These are phyloP conservation scores for Xerus rutilus DNA, from an alignment of 2,797 vertebrate genomes.

Conservation along the genomic window DNA sequence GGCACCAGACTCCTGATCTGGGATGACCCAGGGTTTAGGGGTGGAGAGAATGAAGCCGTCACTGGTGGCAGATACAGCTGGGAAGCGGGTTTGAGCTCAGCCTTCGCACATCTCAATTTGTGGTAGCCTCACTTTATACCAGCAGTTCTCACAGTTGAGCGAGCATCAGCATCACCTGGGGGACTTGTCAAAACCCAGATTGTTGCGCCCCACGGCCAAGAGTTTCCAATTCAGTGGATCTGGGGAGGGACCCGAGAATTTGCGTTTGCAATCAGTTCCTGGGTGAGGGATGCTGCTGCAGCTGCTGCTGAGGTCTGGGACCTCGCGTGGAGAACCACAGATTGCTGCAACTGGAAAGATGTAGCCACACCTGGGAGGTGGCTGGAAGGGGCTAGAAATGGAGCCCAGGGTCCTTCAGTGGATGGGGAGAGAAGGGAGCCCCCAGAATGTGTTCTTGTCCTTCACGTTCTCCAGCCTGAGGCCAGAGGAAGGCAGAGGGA, in stretches of 20 bases:
- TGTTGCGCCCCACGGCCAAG: not conserved
- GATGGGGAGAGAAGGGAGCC: not conserved
- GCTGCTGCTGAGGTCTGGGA: not conserved
- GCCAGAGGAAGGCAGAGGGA: not conserved
- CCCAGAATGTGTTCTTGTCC: too few species aligned
- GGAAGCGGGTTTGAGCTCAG: not conserved
- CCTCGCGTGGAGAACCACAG: not conserved
- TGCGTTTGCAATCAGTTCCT: not conserved
- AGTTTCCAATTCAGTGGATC: not conserved
- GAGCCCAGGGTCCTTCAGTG: not conserved
- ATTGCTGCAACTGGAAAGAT: not conserved
- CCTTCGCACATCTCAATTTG: not conserved
- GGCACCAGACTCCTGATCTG: not conserved
- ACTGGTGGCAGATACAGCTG: not conserved
- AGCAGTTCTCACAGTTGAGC: not conserved
- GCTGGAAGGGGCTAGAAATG: not conserved
- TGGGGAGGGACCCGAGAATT: not conserved
- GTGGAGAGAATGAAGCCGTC: not conserved
- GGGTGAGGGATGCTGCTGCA: not conserved
- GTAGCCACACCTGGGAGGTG: not conserved
- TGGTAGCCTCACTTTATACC: not conserved
- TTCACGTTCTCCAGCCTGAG: not conserved
- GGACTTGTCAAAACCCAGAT: not conserved
- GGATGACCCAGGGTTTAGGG: not conserved
- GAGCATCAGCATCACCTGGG: not conserved